Conservation (phyloP, 2,113 vertebrate genomes). For the Nannospalax galili region DNA sequence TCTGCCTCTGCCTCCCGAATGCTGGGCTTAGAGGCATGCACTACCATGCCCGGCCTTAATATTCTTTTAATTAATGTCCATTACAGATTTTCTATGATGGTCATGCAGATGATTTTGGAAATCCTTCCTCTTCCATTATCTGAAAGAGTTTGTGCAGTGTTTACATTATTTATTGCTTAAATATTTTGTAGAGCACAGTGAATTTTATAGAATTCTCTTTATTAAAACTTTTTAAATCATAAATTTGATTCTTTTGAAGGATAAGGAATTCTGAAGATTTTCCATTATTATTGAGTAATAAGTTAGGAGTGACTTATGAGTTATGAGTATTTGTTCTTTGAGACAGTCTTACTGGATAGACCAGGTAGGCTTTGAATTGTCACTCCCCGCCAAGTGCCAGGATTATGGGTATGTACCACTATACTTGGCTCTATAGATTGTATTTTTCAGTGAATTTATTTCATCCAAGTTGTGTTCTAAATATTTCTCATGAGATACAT, state of each 20-base stretch:
- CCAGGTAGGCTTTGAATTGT: no score
- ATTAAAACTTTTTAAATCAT: not conserved
- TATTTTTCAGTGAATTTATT: not conserved
- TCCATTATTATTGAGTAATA: not conserved
- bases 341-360: no score
- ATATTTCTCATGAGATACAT: not conserved
- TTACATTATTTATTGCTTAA: not conserved
- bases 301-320: no score
- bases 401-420: no score
- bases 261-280: not conserved
- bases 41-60: no score
- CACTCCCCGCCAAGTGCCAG: no score
- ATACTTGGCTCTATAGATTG: no score
- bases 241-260: not conserved
- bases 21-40: no score
- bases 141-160: not conserved
- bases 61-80: not conserved
- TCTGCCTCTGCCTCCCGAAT: no score
- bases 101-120: not conserved
- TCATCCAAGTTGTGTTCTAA: not conserved
- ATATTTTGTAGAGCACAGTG: not conserved
- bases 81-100: not conserved
- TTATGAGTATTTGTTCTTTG: no score
- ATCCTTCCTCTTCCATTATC: no score
- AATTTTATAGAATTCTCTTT: not conserved